A percentile compares a stretch with the other conserved stretches of the same genome.
Conservation (phyloP, 2,888 invertebrate genomes). For the Callosobruchus maculatus region DNA sequence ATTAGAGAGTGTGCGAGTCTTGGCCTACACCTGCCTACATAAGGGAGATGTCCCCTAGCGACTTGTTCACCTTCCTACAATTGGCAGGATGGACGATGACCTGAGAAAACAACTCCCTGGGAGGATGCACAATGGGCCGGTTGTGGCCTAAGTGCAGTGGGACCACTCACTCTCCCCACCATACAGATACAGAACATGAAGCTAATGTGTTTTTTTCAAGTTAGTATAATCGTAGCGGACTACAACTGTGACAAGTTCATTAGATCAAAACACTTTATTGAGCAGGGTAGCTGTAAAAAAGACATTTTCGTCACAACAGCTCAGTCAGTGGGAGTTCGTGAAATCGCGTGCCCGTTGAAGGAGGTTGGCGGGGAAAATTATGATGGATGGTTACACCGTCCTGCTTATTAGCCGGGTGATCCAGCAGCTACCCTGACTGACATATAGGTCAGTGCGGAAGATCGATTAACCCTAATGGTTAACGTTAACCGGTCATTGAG, state of each 20-base stretch:
- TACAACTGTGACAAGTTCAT: neutral
- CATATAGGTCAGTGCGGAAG: constrained; percentile 20
- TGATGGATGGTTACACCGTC: constrained; percentile 31
- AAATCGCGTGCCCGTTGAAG: constrained; percentile 25
- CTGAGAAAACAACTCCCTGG: too few species aligned
- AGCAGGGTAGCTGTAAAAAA: neutral
- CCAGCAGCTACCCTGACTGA: constrained; percentile 20
- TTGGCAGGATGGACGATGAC: too few species aligned
- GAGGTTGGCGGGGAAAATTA: constrained; percentile 25
- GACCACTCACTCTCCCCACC: too few species aligned
- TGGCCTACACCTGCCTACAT: too few species aligned
- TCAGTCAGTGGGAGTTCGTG: neutral
- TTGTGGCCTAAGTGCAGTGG: too few species aligned
- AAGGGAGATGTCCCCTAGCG: too few species aligned
- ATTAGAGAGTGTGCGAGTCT: too few species aligned
- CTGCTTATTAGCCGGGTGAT: constrained; percentile 30
- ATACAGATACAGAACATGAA: too few species aligned
- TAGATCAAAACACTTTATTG: neutral
- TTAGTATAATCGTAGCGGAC: too few species aligned
- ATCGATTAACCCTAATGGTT: constrained; percentile 10
- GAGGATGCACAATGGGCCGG: too few species aligned
- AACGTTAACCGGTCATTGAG: neutral
- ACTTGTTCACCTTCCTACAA: too few species aligned
- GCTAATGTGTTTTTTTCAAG: too few species aligned
- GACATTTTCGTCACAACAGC: constrained; percentile 19